phyloP scores from a whole-genome alignment of 2,797 vertebrate genomes.

The Apodemus agrarius region DNA sequence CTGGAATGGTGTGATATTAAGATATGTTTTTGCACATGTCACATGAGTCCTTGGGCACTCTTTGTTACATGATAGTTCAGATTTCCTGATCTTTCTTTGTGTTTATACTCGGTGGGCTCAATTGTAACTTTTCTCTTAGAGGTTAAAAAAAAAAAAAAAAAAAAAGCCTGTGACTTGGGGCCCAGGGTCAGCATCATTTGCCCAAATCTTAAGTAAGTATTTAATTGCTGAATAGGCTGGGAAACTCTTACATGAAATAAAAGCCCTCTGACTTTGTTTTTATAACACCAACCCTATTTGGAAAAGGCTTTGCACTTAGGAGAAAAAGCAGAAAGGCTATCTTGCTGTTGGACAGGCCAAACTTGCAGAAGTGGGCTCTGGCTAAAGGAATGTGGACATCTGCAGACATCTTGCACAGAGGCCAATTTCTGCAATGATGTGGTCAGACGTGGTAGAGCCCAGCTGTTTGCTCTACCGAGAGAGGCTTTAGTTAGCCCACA shows the following conservation, averaged over 20 bases:
- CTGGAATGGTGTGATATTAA: background rate
- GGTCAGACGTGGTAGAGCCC: constrained; percentile 72
- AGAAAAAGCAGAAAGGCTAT: constrained; percentile 66
- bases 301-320: constrained; percentile 55
- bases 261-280: constrained; percentile 48
- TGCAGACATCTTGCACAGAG: constrained; percentile 66
- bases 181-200: background rate
- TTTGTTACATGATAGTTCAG: background rate
- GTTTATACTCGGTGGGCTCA: background rate
- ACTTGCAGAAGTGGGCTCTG: constrained; percentile 63
- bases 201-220: background rate
- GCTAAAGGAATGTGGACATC: constrained; percentile 59
- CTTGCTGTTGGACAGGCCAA: constrained; percentile 51
- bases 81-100: background rate
- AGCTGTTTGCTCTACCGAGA: constrained; percentile 74
- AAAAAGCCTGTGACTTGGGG: background rate
- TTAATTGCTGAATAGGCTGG: background rate
- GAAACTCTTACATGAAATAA: constrained; percentile 47
- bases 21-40: background rate
- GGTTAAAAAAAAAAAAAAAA: background rate
- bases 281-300: constrained; percentile 52
- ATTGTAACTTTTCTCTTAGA: background rate
- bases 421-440: constrained; percentile 70
- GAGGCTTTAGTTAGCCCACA: constrained; percentile 56
- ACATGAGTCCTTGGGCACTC: background rate